phyloP scores from a whole-genome alignment of 2,797 vertebrate genomes.

The Acomys russatus region DNA sequence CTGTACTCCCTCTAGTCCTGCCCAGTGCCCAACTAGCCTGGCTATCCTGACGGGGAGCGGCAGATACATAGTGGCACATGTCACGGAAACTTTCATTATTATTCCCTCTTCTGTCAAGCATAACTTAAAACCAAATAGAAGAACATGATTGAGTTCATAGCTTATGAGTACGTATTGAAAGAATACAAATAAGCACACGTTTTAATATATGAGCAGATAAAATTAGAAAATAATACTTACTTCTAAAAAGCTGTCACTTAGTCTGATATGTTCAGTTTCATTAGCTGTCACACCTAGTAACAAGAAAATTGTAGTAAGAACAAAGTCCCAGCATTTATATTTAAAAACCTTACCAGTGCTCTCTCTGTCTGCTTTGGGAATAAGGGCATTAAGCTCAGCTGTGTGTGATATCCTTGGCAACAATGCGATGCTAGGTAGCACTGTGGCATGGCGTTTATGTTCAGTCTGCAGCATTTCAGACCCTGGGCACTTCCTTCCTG shows the following conservation, averaged over 20 bases:
- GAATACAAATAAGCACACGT: background rate
- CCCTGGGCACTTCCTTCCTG: background rate
- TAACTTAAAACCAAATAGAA: constrained; percentile 46
- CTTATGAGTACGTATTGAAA: constrained; percentile 23
- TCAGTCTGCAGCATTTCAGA: background rate
- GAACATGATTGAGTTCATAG: background rate
- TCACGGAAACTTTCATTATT: constrained; percentile 21
- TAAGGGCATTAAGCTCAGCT: background rate
- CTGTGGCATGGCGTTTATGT: background rate
- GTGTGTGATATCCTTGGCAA: background rate
- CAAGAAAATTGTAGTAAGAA: constrained; percentile 57
- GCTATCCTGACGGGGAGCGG: too few species aligned
- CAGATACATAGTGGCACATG: too few species aligned
- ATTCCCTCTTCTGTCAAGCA: background rate
- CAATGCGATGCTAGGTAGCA: too few species aligned
- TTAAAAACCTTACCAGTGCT: background rate
- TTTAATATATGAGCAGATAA: constrained; percentile 28
- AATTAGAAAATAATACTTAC: constrained; percentile 81
- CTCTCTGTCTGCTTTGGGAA: background rate
- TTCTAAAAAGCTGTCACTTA: constrained; percentile 62
- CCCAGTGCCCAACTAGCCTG: too few species aligned
- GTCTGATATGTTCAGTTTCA: constrained; percentile 36
- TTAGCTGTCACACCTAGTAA: constrained; percentile 73
- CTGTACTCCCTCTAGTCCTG: too few species aligned
- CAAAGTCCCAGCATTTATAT: background rate